Conservation (phyloP, 2,888 invertebrate species). For the Lucinisca nassula region DNA sequence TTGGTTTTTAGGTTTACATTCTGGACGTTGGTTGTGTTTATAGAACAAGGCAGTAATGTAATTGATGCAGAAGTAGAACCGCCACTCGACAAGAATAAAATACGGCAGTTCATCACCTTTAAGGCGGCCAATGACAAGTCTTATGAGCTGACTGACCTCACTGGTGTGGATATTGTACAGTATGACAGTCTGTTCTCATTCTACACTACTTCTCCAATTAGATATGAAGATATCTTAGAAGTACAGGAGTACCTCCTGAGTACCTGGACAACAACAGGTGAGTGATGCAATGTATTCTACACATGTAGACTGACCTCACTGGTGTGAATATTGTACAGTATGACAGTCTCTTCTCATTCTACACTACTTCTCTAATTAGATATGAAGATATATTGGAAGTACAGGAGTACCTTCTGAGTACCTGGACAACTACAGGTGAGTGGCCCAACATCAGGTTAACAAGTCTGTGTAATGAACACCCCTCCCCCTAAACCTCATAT, state of each 20-base stretch:
- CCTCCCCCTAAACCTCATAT: no score
- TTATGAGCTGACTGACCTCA: conserved; percentile 41
- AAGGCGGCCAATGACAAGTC: conserved; percentile 42
- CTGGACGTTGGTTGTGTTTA: conserved; percentile 68
- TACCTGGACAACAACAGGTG: conserved; percentile 52
- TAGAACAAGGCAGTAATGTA: conserved; percentile 47
- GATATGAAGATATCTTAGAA: conserved; percentile 53
- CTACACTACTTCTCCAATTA: conserved; percentile 38
- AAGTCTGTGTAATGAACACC: no score
- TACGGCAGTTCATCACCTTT: conserved; percentile 44
- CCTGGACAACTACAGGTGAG: conserved; percentile 53
- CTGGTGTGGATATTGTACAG: conserved; percentile 35
- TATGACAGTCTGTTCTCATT: conserved; percentile 62
- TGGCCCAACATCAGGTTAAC: no score
- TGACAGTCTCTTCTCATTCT: conserved; percentile 63
- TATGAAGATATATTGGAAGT: conserved; percentile 54
- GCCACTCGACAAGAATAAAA: conserved; percentile 30
- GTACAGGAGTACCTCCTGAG: conserved; percentile 34
- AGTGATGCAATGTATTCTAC: no score
- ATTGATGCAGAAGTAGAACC: conserved; percentile 53
- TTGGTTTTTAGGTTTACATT: conserved; percentile 64
- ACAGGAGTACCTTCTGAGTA: conserved; percentile 24
- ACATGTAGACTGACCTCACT: no score
- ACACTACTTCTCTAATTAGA: conserved; percentile 32
- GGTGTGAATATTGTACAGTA: conserved; percentile 42